Percentiles rank a stretch among this genome's conserved stretches.
Evolutionary conservation across 2,797 vertebrate genomes (phyloP).

Genomic region (Leptodactylus fallax): DNA sequence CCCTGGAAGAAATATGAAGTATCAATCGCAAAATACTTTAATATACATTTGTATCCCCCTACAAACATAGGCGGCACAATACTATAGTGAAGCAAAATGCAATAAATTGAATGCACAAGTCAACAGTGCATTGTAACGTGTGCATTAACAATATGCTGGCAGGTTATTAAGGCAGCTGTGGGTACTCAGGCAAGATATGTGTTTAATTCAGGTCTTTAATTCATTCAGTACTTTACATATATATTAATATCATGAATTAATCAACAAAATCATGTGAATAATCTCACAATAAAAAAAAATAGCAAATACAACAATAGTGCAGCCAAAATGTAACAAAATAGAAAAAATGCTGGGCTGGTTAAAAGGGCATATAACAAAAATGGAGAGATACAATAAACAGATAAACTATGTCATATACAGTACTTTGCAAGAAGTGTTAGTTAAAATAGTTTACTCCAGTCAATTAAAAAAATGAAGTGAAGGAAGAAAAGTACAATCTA

Average conservation of each 20-base stretch:
- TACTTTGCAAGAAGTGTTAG: too few species aligned
- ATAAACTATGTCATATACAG: too few species aligned
- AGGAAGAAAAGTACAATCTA: too few species aligned
- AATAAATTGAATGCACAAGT: background rate
- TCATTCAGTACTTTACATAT: background rate
- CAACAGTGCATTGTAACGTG: constrained; percentile 9
- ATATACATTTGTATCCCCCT: constrained; percentile 24
- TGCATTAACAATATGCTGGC: constrained; percentile 25
- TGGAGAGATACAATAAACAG: too few species aligned
- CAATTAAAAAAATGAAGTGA: too few species aligned
- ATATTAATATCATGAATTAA: constrained; percentile 6
- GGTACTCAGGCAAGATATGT: background rate
- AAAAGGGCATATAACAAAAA: background rate
- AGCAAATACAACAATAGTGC: background rate
- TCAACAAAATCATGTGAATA: background rate
- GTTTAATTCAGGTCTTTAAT: background rate
- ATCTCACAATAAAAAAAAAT: background rate
- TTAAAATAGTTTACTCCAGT: too few species aligned
- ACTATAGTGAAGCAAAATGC: background rate
- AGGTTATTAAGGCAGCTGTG: constrained; percentile 11
- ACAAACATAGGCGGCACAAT: background rate
- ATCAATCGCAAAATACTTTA: constrained; percentile 10
- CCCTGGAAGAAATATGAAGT: constrained; percentile 4
- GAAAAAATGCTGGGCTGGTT: background rate
- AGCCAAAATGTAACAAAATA: background rate